Evolutionary conservation across 2,888 invertebrate genomes (phyloP), one percentile per base, ranked within the genome.

Genomic region (Lasioglossum vierecki): DNA sequence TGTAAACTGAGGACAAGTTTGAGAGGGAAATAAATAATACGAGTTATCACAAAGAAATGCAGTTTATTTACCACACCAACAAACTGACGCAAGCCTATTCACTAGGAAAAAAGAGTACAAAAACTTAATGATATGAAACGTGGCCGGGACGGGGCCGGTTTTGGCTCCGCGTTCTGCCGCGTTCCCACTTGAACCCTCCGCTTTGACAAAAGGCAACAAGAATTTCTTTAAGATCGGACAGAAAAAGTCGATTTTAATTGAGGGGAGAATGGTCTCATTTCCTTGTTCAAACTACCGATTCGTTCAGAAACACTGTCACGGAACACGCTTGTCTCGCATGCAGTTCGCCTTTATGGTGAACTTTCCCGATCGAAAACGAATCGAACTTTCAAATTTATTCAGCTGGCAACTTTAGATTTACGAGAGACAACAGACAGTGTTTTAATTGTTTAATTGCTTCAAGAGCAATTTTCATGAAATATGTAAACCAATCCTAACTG

Each of bases 1-100:
- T 71, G 35, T 73, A 68, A 88, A 83, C 86, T 88, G 84, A 86
- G 89, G 89, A 90, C 88, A 88, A 75, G 88, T 92, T 92, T 93
- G 93, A 94, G 80, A 93, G 95, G 94, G 91, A 93, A 95, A 95
- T 94, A 94, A 94, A 93, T 93, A 93, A 93, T 93, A 92, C 94
- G 92, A 93, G 91, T 95, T 94, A 93, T 94, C 93, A 94, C 93
- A 94, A 93, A 92, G 90, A 91, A 94, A 94, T 94, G 93, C 94
- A 94, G 93, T 95, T 95, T 95, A 95, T 95, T 95, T 91, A 94
- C 93, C 94, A 95, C 94, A 94, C 93, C 92, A 92, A 94, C 93
- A 95, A 94, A 93, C 93, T 92, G 92, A 93, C 93, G 93, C 91
- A 93, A 91, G 82, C 87, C 83, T 89, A 91, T 74, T 87, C 78